These are phyloP conservation scores for Diaphora mendica DNA, from an alignment of 2,888 invertebrate genomes.

Conservation along the genomic window DNA sequence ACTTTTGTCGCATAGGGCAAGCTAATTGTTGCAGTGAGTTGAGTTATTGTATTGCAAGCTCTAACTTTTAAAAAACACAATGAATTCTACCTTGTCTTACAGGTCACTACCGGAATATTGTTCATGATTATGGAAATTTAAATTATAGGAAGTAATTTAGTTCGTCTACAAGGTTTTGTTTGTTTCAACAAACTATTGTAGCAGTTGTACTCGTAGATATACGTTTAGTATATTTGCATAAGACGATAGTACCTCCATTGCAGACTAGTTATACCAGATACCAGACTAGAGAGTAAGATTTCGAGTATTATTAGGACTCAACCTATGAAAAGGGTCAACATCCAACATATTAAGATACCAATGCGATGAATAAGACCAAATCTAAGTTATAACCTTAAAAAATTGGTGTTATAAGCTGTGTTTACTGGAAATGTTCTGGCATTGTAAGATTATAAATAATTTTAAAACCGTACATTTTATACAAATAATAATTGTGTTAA, in stretches of 20 bases:
- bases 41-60: neutral
- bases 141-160: constrained; percentile 21
- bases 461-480: too few relatives aligned
- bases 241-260: neutral
- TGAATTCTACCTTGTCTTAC: neutral
- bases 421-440: too few relatives aligned
- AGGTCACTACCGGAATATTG: neutral
- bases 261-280: too few relatives aligned
- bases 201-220: neutral
- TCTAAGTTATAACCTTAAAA: too few relatives aligned
- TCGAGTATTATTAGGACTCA: neutral
- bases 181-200: neutral
- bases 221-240: neutral
- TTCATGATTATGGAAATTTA: neutral
- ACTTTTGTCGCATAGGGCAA: constrained; percentile 32
- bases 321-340: neutral
- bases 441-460: too few relatives aligned
- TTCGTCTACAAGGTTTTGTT: constrained; percentile 7
- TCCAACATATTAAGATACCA: too few relatives aligned
- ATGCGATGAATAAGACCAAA: too few relatives aligned
- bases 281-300: neutral
- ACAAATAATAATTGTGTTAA: too few relatives aligned
- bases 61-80: neutral
- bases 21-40: constrained; percentile 25
- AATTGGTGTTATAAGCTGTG: too few relatives aligned